A percentile compares a stretch with the other conserved stretches of the same genome.
Evolutionary conservation across 2,113 vertebrate genomes (phyloP).

Genomic region (Corythaeola cristata): DNA sequence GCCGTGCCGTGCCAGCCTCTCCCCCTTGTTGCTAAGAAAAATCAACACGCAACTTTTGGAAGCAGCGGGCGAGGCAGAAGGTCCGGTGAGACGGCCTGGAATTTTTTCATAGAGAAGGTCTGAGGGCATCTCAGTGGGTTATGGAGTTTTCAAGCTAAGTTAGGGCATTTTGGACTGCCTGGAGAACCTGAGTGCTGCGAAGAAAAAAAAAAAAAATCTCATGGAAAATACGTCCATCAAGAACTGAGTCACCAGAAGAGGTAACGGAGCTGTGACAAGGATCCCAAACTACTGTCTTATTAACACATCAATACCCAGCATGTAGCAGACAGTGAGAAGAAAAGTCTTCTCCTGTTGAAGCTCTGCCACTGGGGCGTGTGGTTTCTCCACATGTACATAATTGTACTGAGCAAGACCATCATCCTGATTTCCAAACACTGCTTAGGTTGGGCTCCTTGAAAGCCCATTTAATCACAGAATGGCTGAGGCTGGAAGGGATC

Average conservation of each 20-base stretch:
- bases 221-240: not conserved
- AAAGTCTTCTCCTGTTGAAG: not conserved
- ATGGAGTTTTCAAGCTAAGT: not conserved
- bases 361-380: not conserved
- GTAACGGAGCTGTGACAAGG: accelerated
- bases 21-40: not conserved
- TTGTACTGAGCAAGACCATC: not conserved
- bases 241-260: not conserved
- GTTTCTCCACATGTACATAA: not conserved
- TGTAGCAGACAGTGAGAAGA: not conserved
- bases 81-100: not conserved
- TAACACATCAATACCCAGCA: not conserved
- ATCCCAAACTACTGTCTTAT: not conserved
- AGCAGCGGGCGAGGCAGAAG: not conserved
- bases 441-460: not conserved
- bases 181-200: not conserved
- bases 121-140: not conserved
- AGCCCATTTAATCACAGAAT: not conserved
- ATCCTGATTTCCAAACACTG: not conserved
- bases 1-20: not conserved
- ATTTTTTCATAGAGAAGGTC: not conserved
- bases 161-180: not conserved
- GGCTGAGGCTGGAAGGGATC: not conserved
- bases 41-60: not conserved
- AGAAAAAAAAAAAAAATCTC: not conserved